Evolutionary conservation across 2,113 vertebrate species (phyloP), one percentile per base, ranked within the genome.

Genomic region (Propithecus coquereli): DNA sequence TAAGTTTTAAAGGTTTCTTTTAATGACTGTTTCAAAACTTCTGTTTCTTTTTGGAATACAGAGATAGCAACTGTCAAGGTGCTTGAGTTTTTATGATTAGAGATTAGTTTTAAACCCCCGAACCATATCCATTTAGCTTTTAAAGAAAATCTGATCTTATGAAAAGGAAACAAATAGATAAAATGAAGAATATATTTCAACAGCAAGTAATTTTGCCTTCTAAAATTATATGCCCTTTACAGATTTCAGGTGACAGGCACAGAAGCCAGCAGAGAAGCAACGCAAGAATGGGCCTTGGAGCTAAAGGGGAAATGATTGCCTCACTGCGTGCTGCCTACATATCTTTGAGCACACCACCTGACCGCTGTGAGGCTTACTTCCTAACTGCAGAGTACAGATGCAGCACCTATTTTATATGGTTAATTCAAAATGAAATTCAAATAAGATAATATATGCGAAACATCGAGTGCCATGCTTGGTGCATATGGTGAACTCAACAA

Each of bases 11-110:
- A 91, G 54, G 7, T 65, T 91, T 82, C 70, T 89, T 92, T 93
- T 65, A 87, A 68, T 83, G 63, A 91, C 47, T 89, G 68, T 93
- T 83, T 83, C 40, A 89, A 95, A 94, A 94, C 37, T 73, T 91
- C 37, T 57, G 11, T 77, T 95, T 95, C 23, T 77, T 18, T 79
- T 85, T 93, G 43, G 47, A 90, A 68, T 32, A 74, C 47, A 91
- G 27, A 45, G 40, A 93, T 8, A 71, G 10, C 37, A 50, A 68
- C 13, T 92, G 65, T 71, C 86, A 91, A 91, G 54, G 52, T 37
- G 7, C 45, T 54, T 91, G 18, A 68, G 65, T 17, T 59, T 93
- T 73, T 92, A 59, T 54, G 22, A 87, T 57, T 81, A 45, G 3
- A 68, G n/a, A 85, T 88, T 65, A 82, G 5, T 87, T 85, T 93